Evolutionary conservation across 2,888 invertebrate species (phyloP).

Genomic region (Drosophila percnosoma): DNA sequence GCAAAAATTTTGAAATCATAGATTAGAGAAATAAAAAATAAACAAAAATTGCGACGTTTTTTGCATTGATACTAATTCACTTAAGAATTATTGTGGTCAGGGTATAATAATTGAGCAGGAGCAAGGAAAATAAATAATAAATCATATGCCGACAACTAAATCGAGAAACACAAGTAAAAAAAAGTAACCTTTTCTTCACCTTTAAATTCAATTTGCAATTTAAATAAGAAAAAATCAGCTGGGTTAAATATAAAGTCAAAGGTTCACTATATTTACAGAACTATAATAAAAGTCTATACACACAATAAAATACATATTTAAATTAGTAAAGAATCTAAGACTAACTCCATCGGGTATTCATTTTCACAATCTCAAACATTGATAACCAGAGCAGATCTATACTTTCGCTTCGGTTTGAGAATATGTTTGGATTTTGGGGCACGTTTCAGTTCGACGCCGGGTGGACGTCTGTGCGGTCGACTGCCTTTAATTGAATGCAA

Average conservation of each 20-base stretch:
- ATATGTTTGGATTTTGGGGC: constrained; percentile 63
- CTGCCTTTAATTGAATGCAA: constrained; percentile 44
- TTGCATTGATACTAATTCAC: background rate
- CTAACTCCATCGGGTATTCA: constrained; percentile 9
- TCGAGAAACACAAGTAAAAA: background rate
- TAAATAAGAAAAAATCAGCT: background rate
- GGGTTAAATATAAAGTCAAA: constrained; percentile 6
- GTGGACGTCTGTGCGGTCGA: constrained; percentile 73
- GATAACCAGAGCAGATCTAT: constrained; percentile 80
- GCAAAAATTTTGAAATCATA: background rate
- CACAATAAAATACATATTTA: constrained; percentile 45
- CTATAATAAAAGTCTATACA: constrained; percentile 37
- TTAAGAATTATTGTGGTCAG: background rate
- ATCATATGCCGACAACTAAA: background rate
- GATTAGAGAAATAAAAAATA: background rate
- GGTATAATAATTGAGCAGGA: background rate
- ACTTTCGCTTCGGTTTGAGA: constrained; percentile 75
- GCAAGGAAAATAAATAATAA: background rate
- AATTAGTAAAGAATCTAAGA: constrained; percentile 41
- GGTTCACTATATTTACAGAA: constrained; percentile 52
- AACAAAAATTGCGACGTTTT: background rate
- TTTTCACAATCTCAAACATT: constrained; percentile 60
- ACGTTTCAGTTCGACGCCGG: constrained; percentile 60
- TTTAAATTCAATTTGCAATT: background rate
- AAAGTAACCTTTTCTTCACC: background rate